Conservation (phyloP, 2,797 vertebrate species). For the Pelodytes ibericus region DNA sequence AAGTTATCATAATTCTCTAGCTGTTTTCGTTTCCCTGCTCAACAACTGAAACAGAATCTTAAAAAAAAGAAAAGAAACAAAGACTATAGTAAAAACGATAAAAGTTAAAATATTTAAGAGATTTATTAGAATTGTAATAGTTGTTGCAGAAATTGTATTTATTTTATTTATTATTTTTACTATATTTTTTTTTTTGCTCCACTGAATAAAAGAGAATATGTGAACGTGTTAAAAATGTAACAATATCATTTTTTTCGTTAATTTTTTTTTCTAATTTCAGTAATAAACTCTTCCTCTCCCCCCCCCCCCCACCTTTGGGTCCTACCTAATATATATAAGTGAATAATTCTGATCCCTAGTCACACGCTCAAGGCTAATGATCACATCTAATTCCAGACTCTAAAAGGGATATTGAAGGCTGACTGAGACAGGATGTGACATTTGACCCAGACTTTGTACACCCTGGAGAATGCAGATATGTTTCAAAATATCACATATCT, state of each 20-base stretch:
- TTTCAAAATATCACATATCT: slow-evolving; percentile 64
- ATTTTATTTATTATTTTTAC: too few species aligned
- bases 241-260: too few species aligned
- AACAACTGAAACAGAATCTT: too few species aligned
- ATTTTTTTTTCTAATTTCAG: neutral
- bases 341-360: neutral
- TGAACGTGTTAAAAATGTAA: too few species aligned
- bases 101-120: too few species aligned
- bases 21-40: neutral
- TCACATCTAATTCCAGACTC: slow-evolving; percentile 63
- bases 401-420: slow-evolving; percentile 62
- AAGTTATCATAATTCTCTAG: neutral
- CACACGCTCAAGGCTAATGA: slow-evolving; percentile 59
- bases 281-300: neutral
- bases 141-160: too few species aligned
- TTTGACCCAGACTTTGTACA: slow-evolving; percentile 64
- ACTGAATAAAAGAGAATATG: too few species aligned
- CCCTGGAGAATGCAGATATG: slow-evolving; percentile 48
- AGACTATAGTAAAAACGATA: too few species aligned
- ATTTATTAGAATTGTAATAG: too few species aligned
- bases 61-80: too few species aligned
- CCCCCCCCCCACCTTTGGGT: too few species aligned
- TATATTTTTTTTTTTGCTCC: neutral
- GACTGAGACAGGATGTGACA: slow-evolving; percentile 69
- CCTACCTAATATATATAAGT: slow-evolving; percentile 8